Evolutionary conservation across 2,797 vertebrate genomes (phyloP).

Genomic region (Margarornis squamiger): DNA sequence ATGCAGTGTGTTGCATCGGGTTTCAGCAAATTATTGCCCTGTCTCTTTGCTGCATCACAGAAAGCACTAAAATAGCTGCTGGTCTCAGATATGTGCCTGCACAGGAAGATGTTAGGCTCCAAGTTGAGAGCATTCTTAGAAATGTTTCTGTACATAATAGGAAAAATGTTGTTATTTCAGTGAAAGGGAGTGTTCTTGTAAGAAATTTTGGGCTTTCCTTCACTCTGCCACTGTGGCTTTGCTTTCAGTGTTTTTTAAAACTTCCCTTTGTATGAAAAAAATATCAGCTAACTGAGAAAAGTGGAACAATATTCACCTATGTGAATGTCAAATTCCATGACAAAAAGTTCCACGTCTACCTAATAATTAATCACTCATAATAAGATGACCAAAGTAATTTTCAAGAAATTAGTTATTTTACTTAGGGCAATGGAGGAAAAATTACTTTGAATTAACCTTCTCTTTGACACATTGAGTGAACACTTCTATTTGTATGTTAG

Average conservation of each 20-base stretch:
- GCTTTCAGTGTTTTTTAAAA: background rate
- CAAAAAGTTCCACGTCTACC: background rate
- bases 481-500: background rate
- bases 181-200: background rate
- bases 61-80: background rate
- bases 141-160: background rate
- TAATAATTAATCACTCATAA: background rate
- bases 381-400: background rate
- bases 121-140: background rate
- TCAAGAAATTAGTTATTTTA: background rate
- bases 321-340: background rate
- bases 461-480: background rate
- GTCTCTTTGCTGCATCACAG: background rate
- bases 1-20: background rate
- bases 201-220: background rate
- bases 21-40: constrained; percentile 5
- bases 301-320: background rate
- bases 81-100: background rate
- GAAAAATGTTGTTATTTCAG: background rate
- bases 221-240: background rate
- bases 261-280: background rate
- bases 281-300: background rate
- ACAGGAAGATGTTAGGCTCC: background rate
- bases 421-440: background rate
- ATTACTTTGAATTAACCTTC: background rate